phyloP scores from a whole-genome alignment of 1,140 invertebrate species.

The Hylaeus volcanicus region DNA sequence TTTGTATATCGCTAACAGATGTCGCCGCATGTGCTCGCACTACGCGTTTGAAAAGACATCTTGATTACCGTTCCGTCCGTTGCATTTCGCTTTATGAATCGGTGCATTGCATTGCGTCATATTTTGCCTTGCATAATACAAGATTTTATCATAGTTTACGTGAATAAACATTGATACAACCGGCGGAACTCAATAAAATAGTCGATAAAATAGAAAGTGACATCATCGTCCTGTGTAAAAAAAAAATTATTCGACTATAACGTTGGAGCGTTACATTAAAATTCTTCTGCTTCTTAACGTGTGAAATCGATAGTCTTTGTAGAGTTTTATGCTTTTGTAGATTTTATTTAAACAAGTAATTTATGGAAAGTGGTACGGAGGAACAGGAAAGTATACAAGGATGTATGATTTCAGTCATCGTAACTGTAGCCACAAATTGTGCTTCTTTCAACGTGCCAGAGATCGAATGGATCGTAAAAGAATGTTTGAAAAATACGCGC shows the following conservation, averaged over 20 bases:
- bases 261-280: background rate
- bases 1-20: background rate
- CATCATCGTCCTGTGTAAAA: background rate
- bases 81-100: slow-evolving; percentile 22
- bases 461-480: slow-evolving; percentile 12
- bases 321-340: background rate
- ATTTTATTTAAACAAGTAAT: background rate
- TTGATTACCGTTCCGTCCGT: background rate
- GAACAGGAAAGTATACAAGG: slow-evolving; percentile 11
- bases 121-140: background rate
- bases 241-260: background rate
- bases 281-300: background rate
- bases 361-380: too few species aligned
- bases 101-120: slow-evolving; percentile 1
- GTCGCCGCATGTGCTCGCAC: background rate
- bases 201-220: slow-evolving; percentile 36
- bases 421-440: slow-evolving; percentile 32
- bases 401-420: slow-evolving; percentile 22
- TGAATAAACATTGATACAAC: slow-evolving; percentile 21
- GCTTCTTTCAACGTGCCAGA: background rate
- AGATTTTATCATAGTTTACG: slow-evolving; percentile 9
- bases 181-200: background rate
- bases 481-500: slow-evolving; percentile 35
- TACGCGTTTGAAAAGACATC: background rate
- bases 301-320: background rate